These are phyloP conservation scores for Natrix natrix DNA, from an alignment of 2,797 vertebrate species.

Conservation along the genomic window DNA sequence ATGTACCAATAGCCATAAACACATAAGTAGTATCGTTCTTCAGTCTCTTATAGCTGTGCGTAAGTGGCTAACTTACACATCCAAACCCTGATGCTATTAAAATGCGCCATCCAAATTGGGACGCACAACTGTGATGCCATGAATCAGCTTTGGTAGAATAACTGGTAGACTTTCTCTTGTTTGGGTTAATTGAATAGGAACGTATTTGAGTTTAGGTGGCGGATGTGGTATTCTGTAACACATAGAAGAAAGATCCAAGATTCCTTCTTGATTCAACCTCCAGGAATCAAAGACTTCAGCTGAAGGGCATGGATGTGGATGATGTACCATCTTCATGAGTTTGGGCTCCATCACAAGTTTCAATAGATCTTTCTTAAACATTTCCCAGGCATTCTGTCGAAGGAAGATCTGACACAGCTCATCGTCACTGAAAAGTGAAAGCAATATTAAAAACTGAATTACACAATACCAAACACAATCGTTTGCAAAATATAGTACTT, in stretches of 20 bases:
- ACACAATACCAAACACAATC: no score
- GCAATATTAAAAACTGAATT: constrained; percentile 4
- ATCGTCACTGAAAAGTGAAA: constrained; percentile 47
- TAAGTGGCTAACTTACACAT: neutral
- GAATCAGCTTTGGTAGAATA: constrained; percentile 31
- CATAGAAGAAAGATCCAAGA: neutral
- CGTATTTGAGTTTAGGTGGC: neutral
- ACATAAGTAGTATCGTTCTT: neutral
- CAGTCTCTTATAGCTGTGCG: neutral
- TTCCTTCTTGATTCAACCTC: constrained; percentile 12
- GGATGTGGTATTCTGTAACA: neutral
- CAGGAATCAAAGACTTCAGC: constrained; percentile 5
- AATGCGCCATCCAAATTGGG: constrained; percentile 18
- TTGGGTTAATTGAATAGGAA: neutral
- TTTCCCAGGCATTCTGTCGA: constrained; percentile 60
- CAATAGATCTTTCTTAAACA: constrained; percentile 53
- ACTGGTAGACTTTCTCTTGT: neutral
- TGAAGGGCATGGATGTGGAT: constrained; percentile 9
- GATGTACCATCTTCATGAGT: neutral
- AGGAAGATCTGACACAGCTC: constrained; percentile 60
- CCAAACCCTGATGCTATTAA: neutral
- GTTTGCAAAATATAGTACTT: no score
- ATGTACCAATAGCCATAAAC: neutral
- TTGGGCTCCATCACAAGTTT: constrained; percentile 43
- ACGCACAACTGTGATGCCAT: constrained; percentile 9